Percentiles rank a stretch among this genome's conserved stretches.
These are phyloP conservation scores for Tupaia chinensis DNA, from an alignment of 2,113 vertebrate genomes.

Conservation along the genomic window DNA sequence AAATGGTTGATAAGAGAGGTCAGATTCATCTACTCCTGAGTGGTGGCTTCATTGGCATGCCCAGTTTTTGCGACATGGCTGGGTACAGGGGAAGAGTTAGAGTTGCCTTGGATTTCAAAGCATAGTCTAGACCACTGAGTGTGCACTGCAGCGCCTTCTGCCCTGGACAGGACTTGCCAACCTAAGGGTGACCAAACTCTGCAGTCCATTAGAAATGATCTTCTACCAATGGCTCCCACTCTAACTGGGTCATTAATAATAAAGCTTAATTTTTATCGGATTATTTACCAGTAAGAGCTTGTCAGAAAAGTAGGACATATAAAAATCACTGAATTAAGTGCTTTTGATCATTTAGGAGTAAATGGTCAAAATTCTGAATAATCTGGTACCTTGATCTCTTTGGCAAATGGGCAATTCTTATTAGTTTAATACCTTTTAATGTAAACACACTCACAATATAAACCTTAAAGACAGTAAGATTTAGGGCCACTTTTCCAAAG, in stretches of 20 bases:
- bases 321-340: neutral
- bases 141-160: neutral
- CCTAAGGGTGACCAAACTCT: neutral
- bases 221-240: neutral
- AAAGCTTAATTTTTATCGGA: neutral
- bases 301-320: neutral
- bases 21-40: neutral
- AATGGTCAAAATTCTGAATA: neutral
- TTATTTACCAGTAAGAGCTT: neutral
- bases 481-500: neutral
- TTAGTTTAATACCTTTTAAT: neutral
- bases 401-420: neutral
- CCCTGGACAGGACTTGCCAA: neutral
- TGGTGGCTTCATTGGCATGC: neutral
- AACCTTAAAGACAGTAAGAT: neutral
- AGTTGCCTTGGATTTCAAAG: neutral
- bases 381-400: neutral
- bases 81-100: neutral
- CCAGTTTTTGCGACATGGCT: neutral
- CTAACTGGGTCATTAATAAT: neutral
- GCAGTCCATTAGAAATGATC: neutral
- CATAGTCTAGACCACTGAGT: neutral
- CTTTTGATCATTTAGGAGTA: neutral
- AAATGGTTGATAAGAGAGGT: neutral
- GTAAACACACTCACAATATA: neutral